Percentiles rank a stretch among this genome's conserved stretches.
phyloP scores from a whole-genome alignment of 2,888 invertebrate species.

The Atrina japonica region DNA sequence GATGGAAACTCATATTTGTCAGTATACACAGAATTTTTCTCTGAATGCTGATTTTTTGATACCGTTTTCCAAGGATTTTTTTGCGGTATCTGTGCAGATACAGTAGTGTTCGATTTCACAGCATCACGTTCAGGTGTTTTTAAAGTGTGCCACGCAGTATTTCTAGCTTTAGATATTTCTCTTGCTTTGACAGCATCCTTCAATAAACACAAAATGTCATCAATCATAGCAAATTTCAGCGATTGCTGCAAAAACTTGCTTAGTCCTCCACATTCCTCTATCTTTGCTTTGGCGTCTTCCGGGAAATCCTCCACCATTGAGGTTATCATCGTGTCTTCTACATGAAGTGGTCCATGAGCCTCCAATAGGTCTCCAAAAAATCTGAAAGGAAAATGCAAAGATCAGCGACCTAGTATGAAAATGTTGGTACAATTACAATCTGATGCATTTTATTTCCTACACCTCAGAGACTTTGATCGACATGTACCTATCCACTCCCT shows the following conservation, averaged over 20 bases:
- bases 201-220: conserved; percentile 60
- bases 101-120: neutral
- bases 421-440: too few relatives aligned
- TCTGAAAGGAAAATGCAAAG: conserved; percentile 49
- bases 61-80: conserved; percentile 57
- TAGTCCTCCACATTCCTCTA: conserved; percentile 59
- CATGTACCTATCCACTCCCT: too few relatives aligned
- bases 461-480: neutral
- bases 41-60: conserved; percentile 39
- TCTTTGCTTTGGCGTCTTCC: conserved; percentile 58
- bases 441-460: too few relatives aligned
- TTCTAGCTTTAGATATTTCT: conserved; percentile 46
- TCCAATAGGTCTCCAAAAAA: conserved; percentile 62
- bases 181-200: conserved; percentile 57
- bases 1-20: neutral
- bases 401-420: too few relatives aligned
- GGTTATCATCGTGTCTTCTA: conserved; percentile 52
- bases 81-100: conserved; percentile 6
- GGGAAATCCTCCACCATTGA: conserved; percentile 63
- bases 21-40: conserved; percentile 2
- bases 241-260: conserved; percentile 59
- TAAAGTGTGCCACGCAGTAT: conserved; percentile 4
- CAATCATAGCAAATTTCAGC: conserved; percentile 64
- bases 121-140: neutral
- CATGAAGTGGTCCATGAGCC: conserved; percentile 61